These are phyloP conservation scores for Acanthopleura granulata DNA, from an alignment of 2,888 invertebrate species.

Conservation along the genomic window DNA sequence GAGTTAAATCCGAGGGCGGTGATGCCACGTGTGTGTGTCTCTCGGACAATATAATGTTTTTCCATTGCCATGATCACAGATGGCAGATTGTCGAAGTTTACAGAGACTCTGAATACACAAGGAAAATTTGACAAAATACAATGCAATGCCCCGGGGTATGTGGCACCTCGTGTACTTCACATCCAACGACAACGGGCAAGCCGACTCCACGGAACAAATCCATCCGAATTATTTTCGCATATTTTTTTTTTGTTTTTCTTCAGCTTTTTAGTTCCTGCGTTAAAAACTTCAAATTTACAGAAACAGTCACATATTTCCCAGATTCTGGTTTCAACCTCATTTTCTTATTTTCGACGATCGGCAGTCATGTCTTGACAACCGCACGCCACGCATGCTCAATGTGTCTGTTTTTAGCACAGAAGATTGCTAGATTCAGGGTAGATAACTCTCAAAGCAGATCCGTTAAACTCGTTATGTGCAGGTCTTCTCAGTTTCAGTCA, in stretches of 20 bases:
- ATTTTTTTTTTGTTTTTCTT: not conserved
- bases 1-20: constrained; percentile 67
- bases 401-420: too few species aligned
- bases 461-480: too few species aligned
- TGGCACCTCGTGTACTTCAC: not conserved
- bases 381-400: too few species aligned
- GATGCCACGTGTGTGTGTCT: constrained; percentile 63
- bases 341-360: not conserved
- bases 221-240: too few species aligned
- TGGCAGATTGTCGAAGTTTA: not conserved
- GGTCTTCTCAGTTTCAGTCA: too few species aligned
- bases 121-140: not conserved
- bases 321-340: not conserved
- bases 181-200: too few species aligned
- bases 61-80: constrained; percentile 64
- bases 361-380: constrained; percentile 18
- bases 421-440: too few species aligned
- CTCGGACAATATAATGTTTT: constrained; percentile 59
- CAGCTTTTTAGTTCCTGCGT: not conserved
- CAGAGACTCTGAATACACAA: not conserved
- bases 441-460: too few species aligned
- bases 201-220: too few species aligned
- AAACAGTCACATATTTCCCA: not conserved
- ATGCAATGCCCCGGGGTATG: not conserved
- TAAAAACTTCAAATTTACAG: not conserved